Conservation (phyloP, 2,113 vertebrate genomes). For the Columbina picui region DNA sequence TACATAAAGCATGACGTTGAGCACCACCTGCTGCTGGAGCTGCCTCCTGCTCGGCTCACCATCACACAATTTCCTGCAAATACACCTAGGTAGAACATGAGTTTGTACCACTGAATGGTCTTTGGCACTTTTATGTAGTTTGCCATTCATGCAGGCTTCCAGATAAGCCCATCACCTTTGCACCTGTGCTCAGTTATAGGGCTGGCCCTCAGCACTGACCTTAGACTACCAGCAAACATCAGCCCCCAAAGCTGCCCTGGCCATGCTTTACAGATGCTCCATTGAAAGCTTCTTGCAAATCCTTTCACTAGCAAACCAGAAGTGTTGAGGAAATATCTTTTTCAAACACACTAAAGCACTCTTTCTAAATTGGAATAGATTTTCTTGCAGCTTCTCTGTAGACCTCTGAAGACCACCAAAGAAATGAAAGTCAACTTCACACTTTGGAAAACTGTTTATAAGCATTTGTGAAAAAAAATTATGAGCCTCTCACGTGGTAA, state of each 20-base stretch:
- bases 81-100: background rate
- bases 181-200: background rate
- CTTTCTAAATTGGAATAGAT: background rate
- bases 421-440: background rate
- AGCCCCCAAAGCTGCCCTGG: background rate
- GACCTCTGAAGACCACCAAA: background rate
- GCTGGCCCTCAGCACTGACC: background rate
- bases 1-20: background rate
- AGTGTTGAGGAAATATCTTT: background rate
- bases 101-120: background rate
- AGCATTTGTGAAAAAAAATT: background rate
- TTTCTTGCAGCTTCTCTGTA: background rate
- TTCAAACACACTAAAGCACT: background rate
- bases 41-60: background rate
- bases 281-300: background rate
- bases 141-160: background rate
- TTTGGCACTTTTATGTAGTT: background rate
- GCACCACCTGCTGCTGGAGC: conserved; percentile 51
- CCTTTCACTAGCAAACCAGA: background rate
- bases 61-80: background rate
- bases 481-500: background rate
- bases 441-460: background rate
- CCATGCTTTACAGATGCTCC: background rate
- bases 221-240: background rate
- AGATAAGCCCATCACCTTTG: background rate